phyloP scores from a whole-genome alignment of 2,888 invertebrate genomes.

The Liposcelis brunnea region DNA sequence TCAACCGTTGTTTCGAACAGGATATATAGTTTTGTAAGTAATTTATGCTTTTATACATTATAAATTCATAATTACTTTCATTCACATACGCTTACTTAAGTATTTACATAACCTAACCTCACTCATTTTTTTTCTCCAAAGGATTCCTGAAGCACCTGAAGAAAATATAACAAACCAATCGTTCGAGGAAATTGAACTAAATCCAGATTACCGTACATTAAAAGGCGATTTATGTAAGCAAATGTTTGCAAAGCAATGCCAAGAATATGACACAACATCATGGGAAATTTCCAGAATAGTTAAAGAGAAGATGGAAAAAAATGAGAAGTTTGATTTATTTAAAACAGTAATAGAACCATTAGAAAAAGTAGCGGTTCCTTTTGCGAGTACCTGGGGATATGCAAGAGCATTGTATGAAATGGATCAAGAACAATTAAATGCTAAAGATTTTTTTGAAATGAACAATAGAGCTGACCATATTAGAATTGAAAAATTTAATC shows the following conservation, averaged over 20 bases:
- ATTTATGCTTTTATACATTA: slow-evolving; percentile 8
- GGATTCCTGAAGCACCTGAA: slow-evolving; percentile 47
- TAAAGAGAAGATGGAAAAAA: slow-evolving; percentile 24
- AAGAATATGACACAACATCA: background rate
- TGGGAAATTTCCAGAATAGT: slow-evolving; percentile 25
- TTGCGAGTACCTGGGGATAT: slow-evolving; percentile 75
- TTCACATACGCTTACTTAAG: slow-evolving; percentile 5
- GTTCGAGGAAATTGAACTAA: too few relatives aligned
- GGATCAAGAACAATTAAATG: slow-evolving; percentile 59
- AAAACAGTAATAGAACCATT: slow-evolving; percentile 52
- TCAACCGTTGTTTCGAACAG: slow-evolving; percentile 30
- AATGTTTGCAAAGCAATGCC: background rate
- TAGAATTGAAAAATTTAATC: slow-evolving; percentile 54
- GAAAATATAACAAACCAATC: too few relatives aligned
- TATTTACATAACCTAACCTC: background rate
- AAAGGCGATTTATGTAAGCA: too few relatives aligned
- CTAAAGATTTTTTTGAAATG: slow-evolving; percentile 64
- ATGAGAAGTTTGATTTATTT: slow-evolving; percentile 41
- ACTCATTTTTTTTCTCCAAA: slow-evolving; percentile 24
- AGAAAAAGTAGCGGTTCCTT: slow-evolving; percentile 50
- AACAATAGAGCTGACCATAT: slow-evolving; percentile 63
- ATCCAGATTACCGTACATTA: too few relatives aligned
- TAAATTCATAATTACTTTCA: slow-evolving; percentile 7
- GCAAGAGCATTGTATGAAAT: slow-evolving; percentile 69
- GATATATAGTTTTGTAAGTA: slow-evolving; percentile 56